Base-by-base conservation (phyloP, 2,888 invertebrate genomes). In the Hemicrepidius hirtus region DNA sequence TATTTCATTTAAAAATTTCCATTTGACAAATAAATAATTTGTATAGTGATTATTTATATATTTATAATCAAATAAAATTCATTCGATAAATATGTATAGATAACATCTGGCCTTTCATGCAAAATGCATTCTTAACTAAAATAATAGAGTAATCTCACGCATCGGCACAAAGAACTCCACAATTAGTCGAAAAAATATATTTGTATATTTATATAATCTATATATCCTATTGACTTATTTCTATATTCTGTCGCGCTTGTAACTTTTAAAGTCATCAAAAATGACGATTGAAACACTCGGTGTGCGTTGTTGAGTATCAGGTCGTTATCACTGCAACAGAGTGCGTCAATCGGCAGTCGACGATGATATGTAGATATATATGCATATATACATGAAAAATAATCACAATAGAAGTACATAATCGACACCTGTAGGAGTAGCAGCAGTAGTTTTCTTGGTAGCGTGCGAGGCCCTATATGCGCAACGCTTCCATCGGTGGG, bases 101-200 rank as follows among this genome's bases (percentile, higher is more conserved):
- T 81, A 82, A 80, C 80, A 82, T 84, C 82, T 83, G 83, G 84
- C 83, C 84, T 83, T 84, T 80, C 81, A 77, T 81, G 68, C 72
- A 68, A 53, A 44, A 60, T 60, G 53, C 65, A 73, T 71, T 67
- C 40, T 73, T 70, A 69, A 63, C 59, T 60, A 71, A 64, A 65
- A 64, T 60, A 44, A 53, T 59, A 57, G 50, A 59, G 37, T 57
- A 66, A 68, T 67, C 20, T 67, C 44, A 75, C 84, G 83, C 82
- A 82, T 82, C 82, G 83, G 84, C 83, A 83, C 83, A 84, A 84
- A 84, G 83, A 82, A 82, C 77, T 82, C 77, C 79, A 80, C 82
- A 82, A 81, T 79, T 76, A 83, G 82, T 85, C 85, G 83, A 85
- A 85, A 85, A 85, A 85, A 86, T 85, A 85, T 85, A 85, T 83